A percentile compares a stretch with the other conserved stretches of the same genome.
phyloP scores from a whole-genome alignment of 2,113 vertebrate genomes.

The Halichoerus grypus region DNA sequence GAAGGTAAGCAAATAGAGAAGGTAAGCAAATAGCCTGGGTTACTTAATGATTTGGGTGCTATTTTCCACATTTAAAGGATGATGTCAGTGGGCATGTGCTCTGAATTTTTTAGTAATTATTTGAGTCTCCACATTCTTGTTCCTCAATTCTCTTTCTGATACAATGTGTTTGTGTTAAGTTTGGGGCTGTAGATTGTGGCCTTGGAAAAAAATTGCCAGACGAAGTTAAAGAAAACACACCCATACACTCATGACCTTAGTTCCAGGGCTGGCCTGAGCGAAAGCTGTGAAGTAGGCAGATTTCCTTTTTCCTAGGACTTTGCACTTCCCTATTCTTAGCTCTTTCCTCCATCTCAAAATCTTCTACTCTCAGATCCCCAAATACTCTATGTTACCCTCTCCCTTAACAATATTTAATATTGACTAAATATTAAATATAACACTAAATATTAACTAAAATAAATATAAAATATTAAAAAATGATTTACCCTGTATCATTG shows the following conservation, averaged over 20 bases:
- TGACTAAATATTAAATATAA: not conserved
- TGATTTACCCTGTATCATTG: not conserved
- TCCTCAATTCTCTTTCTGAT: slow-evolving; percentile 41
- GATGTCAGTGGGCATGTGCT: not conserved
- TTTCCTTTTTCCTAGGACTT: slow-evolving; percentile 6
- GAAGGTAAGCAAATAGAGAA: not conserved
- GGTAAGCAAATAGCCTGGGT: not conserved
- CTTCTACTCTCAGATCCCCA: not conserved
- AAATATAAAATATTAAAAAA: not conserved
- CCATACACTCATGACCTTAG: not conserved
- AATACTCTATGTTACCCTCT: not conserved
- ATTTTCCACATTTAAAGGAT: not conserved
- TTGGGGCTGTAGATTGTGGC: not conserved
- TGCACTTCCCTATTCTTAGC: slow-evolving; percentile 27
- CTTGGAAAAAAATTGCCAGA: not conserved
- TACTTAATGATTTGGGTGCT: slow-evolving; percentile 10
- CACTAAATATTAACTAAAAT: not conserved
- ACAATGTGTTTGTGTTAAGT: not conserved
- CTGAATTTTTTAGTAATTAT: slow-evolving; percentile 2
- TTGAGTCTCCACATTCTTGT: not conserved
- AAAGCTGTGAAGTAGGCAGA: slow-evolving; percentile 25
- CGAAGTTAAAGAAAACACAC: slow-evolving; percentile 35
- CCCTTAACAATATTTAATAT: slow-evolving; percentile 14
- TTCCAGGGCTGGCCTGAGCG: not conserved
- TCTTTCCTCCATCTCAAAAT: slow-evolving; percentile 40